Conservation (phyloP, 2,113 vertebrate species). For the Crocuta crocuta region DNA sequence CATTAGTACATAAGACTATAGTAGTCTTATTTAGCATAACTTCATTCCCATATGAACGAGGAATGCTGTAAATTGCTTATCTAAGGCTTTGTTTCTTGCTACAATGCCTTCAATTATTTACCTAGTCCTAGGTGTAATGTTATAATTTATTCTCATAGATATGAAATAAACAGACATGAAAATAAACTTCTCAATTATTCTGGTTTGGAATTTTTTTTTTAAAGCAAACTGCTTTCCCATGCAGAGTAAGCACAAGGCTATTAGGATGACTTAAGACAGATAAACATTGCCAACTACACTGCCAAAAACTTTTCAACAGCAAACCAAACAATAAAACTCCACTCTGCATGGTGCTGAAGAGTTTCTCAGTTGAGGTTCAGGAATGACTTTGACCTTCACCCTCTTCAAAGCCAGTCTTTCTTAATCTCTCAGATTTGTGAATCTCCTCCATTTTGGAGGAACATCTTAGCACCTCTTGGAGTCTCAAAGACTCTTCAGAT, state of each 20-base stretch:
- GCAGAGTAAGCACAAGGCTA: not conserved
- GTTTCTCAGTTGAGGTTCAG: not conserved
- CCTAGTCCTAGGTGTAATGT: slow-evolving; percentile 54
- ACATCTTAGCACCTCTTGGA: slow-evolving; percentile 37
- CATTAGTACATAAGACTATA: not conserved
- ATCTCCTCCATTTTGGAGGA: not conserved
- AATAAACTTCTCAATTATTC: slow-evolving; percentile 55
- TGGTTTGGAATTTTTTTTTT: not conserved
- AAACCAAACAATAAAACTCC: not conserved
- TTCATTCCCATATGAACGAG: slow-evolving; percentile 5
- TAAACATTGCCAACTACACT: not conserved
- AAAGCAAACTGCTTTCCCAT: slow-evolving; percentile 14
- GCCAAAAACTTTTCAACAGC: not conserved
- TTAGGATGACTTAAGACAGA: not conserved
- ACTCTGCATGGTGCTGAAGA: not conserved
- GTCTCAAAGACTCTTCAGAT: slow-evolving; percentile 33
- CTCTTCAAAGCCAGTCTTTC: not conserved
- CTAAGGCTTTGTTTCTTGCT: slow-evolving; percentile 50
- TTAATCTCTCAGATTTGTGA: not conserved
- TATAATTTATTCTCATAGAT: slow-evolving; percentile 60
- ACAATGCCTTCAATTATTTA: slow-evolving; percentile 66
- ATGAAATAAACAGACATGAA: slow-evolving; percentile 63
- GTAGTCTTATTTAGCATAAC: slow-evolving; percentile 23
- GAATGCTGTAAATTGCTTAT: slow-evolving; percentile 43
- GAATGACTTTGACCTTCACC: not conserved